Evolutionary conservation across 2,888 invertebrate species (phyloP), one percentile per base, ranked within the genome.

Genomic region (Cremastobaeus sp.): DNA sequence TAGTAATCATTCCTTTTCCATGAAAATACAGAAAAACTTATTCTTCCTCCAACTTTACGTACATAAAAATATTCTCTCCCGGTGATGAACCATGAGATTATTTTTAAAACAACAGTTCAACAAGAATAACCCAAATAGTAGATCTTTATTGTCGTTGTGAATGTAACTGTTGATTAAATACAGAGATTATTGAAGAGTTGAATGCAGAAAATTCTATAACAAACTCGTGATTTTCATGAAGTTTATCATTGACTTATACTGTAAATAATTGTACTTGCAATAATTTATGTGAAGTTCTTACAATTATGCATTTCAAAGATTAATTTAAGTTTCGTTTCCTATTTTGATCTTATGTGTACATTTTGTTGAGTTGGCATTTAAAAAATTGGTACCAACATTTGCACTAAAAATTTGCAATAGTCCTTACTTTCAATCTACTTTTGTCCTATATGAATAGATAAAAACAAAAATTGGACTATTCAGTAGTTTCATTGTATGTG

Each of bases 121-220:
- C 14, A 9, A 21, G 11, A 20, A 5, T 14, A 34, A 48, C 48
- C 20, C 32, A 57, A 52, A 64, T 50, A 39, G 17, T 37, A 50
- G 12, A 50, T 57, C 45, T 71, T 57, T 64, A 70, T 54, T 43
- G 18, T 69, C 52, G 47, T 62, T 74, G 60, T 55, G 39, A 65
- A 32, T 65, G 65, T 60, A 65, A 59, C 47, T 74, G 69, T 74
- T 70, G 60, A 41, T 18, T 55, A 60, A 54, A 50, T 54, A 57
- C 64, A 74, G 66, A 70, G 69, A 74, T 71, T 72, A 65, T 72
- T 59, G 37, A 4, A 72, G 14, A 65, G 65, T 72, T 72, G 28
- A 65, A 30, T 9, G 11, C 9, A 50, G 6, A 37, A 41, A 57
- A 52, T 52, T 43, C 21, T 54, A 34, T 52, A 47, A 17, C 6